Percentiles rank a stretch among this genome's conserved stretches.
Evolutionary conservation across 2,113 vertebrate genomes (phyloP).

Genomic region (Coptodon bakossiorum): DNA sequence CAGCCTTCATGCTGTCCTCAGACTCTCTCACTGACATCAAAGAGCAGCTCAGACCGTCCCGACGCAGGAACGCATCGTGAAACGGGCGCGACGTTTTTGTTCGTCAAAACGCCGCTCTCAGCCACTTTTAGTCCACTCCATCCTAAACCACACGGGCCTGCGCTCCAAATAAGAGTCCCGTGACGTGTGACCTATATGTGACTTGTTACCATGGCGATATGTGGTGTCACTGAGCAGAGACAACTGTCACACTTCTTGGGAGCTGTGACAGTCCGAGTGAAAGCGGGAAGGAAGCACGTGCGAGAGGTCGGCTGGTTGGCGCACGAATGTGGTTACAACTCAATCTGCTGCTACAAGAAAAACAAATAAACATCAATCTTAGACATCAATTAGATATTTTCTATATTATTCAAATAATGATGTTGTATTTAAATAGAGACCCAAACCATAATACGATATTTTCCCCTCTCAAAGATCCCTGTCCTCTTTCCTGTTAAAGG

Average conservation of each 20-base stretch:
- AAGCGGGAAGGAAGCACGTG: neutral
- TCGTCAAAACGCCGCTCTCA: neutral
- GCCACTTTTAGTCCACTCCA: neutral
- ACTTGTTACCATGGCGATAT: neutral
- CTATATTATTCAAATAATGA: neutral
- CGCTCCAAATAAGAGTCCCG: neutral
- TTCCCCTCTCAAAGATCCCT: neutral
- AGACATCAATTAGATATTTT: neutral
- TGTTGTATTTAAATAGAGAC: neutral
- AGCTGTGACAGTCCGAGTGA: accelerated
- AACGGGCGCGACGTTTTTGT: accelerated
- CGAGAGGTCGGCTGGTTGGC: neutral
- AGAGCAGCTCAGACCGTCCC: neutral
- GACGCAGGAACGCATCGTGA: accelerated
- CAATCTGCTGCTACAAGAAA: neutral
- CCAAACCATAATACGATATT: neutral
- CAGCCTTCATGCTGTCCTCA: neutral
- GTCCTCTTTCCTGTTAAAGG: neutral
- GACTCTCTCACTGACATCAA: accelerated
- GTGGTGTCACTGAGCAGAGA: neutral
- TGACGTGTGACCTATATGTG: neutral
- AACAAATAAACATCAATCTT: neutral
- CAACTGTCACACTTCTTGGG: neutral
- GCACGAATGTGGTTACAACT: neutral
- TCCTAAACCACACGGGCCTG: neutral